Evolutionary conservation across 2,113 vertebrate species (phyloP).

Genomic region (Rhea pennata): DNA sequence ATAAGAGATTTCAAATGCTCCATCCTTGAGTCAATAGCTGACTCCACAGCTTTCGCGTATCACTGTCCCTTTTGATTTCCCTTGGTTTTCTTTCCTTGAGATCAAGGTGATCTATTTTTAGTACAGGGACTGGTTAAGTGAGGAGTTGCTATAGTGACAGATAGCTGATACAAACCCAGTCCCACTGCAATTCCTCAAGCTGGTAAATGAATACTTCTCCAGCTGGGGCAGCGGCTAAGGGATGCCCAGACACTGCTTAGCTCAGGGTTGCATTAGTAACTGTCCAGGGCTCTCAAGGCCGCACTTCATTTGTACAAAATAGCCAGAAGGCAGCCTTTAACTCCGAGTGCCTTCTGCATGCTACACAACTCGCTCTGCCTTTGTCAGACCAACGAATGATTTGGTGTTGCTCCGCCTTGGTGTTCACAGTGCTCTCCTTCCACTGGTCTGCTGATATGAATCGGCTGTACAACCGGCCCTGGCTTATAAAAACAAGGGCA

Average conservation of each 20-base stretch:
- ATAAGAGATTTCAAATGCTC: neutral
- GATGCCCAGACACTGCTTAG: neutral
- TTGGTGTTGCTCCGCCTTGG: neutral
- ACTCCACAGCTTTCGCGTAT: neutral
- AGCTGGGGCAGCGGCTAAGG: neutral
- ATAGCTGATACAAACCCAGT: slow-evolving; percentile 65
- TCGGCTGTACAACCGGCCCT: neutral
- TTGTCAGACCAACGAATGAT: neutral
- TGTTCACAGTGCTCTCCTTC: neutral
- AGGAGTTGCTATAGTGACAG: slow-evolving; percentile 78
- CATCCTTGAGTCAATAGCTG: neutral
- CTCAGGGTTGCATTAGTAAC: neutral
- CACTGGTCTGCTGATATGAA: neutral
- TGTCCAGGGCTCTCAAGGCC: neutral
- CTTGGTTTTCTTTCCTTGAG: slow-evolving; percentile 54
- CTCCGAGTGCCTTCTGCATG: neutral
- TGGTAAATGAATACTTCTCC: neutral
- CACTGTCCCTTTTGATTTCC: slow-evolving; percentile 44
- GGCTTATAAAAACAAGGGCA: neutral
- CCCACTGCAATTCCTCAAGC: neutral
- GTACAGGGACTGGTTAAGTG: slow-evolving; percentile 49
- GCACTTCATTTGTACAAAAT: neutral
- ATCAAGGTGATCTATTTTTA: slow-evolving; percentile 83
- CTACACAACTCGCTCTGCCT: neutral
- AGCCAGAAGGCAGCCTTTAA: neutral